Conservation (phyloP, 2,113 vertebrate genomes). For the Pheucticus melanocephalus region DNA sequence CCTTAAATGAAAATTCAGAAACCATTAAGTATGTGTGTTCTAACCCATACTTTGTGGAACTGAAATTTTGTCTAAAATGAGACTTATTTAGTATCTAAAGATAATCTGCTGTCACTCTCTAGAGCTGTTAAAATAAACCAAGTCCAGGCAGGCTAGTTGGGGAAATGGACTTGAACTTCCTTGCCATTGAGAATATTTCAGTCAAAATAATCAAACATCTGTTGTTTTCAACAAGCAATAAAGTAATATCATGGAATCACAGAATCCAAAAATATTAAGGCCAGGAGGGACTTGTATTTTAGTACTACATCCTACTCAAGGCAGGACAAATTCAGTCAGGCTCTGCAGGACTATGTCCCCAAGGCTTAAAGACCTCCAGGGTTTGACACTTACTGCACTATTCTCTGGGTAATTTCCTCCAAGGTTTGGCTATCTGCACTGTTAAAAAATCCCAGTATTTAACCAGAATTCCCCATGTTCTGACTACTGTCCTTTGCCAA, state of each 20-base stretch:
- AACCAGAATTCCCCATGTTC: not conserved
- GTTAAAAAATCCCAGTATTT: not conserved
- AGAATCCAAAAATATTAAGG: not conserved
- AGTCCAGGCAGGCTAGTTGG: not conserved
- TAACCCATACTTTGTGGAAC: not conserved
- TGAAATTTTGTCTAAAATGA: not conserved
- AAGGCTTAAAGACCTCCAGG: not conserved
- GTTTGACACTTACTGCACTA: accelerated
- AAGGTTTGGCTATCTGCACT: not conserved
- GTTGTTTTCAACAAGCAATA: not conserved
- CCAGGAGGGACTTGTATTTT: not conserved
- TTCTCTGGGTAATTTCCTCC: not conserved
- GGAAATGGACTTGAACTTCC: not conserved
- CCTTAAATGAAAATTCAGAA: not conserved
- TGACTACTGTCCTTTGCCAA: not conserved
- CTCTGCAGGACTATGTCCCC: not conserved
- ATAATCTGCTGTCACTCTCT: not conserved
- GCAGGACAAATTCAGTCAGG: not conserved
- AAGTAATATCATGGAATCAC: not conserved
- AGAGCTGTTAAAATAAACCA: not conserved
- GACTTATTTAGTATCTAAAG: not conserved
- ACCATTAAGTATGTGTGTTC: not conserved
- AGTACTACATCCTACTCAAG: not conserved
- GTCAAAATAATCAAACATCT: not conserved
- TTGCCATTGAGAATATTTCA: not conserved